Conservation (phyloP, 2,113 vertebrate genomes). For the Rhinogobius similis region DNA sequence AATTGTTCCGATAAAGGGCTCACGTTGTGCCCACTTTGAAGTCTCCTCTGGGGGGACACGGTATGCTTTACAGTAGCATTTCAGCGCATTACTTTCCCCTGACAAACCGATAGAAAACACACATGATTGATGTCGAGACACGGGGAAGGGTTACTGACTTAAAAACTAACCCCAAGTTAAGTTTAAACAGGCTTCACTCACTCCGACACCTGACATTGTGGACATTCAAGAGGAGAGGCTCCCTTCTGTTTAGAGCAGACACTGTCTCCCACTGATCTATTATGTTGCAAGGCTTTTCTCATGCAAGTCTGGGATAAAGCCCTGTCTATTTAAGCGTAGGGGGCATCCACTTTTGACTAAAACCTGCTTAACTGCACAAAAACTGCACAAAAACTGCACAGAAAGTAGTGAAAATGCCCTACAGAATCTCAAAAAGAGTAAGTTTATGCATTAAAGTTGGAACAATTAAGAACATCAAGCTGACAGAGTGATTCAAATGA, state of each 20-base stretch:
- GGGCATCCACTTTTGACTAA: conserved; percentile 73
- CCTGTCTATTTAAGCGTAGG: conserved; percentile 59
- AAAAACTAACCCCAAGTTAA: conserved; percentile 1
- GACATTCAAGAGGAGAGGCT: conserved; percentile 52
- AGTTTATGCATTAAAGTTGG: background rate
- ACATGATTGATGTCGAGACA: conserved; percentile 11
- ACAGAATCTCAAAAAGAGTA: conserved; percentile 10
- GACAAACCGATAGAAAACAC: conserved; percentile 14
- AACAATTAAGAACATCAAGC: background rate
- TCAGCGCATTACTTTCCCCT: conserved; percentile 38
- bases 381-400: conserved; percentile 57
- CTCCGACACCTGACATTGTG: conserved; percentile 44
- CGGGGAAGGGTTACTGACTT: background rate
- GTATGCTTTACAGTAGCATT: conserved; percentile 68
- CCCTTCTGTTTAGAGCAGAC: conserved; percentile 61
- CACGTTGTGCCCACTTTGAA: conserved; percentile 76
- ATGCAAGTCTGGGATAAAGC: conserved; percentile 72
- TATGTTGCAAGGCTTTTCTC: conserved; percentile 76
- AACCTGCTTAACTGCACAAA: conserved; percentile 66
- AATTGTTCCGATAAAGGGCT: conserved; percentile 78
- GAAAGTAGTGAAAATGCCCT: conserved; percentile 42
- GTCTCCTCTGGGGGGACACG: conserved; percentile 65
- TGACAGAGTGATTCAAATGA: background rate
- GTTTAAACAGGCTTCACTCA: conserved; percentile 9
- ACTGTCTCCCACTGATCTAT: conserved; percentile 76